Evolutionary conservation across 1,140 invertebrate species (phyloP), one percentile per base, ranked within the genome.

Genomic region (Micrasema longulum): DNA sequence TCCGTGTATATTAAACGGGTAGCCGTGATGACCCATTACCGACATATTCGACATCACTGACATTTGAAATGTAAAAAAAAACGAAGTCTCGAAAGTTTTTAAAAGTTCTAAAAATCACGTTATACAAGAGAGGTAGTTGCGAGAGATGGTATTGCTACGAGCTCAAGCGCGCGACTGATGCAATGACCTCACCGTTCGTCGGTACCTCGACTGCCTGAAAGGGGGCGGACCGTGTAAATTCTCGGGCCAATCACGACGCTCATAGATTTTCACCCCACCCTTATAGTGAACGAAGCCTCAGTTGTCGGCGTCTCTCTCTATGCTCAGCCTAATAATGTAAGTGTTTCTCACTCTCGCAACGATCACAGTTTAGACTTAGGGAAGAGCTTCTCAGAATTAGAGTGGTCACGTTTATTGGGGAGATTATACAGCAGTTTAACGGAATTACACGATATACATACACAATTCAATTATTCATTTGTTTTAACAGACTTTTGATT

Each of bases 11-110:
- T 47, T 52, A 55, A 76, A 76, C 23, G 71, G 74, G 48, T 76
- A 76, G 16, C 55, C 70, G 47, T 72, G 74, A 23, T 76, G 71
- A 45, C 74, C 71, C 70, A 73, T 76, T 9, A 76, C 74, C 12
- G 74, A 72, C 71, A 76, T 72, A 60, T 48, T 66, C 35, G 72
- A 72, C 38, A 43, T 57, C 20, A 41, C 43, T n/a, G 22, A 48
- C 64, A 66, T 43, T 43, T 22, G n/a, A 48, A 63, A 31, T 18
- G 11, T 22, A 53, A 53, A 22, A 60, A 38, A 22, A 11, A 41
- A 47, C 41, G 47, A 26, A 47, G 41, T 48, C 20, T 48, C 45
- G 26, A 64, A 64, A 62, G 20, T 38, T 60, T 31, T 26, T n/a
- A 48, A 55, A 55, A 36, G 11, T 55, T 55, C 7, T 12, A 38